Base-by-base conservation (phyloP, 2,797 vertebrate genomes). In the Tapirus indicus region DNA sequence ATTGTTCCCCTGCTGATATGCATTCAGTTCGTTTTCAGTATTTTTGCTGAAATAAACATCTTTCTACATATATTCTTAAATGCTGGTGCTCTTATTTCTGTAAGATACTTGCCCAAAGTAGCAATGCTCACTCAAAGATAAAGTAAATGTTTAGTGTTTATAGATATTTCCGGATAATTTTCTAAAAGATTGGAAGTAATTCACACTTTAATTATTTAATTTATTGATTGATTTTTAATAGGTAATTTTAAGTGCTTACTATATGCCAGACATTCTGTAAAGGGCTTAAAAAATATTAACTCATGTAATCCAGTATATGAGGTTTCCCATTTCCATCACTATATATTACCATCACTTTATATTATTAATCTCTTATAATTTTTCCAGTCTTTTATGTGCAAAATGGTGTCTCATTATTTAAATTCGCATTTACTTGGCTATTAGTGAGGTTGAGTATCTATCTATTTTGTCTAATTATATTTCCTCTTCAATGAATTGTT, bases 71-170 rank as follows among this genome's bases (percentile, higher is more conserved):
- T 52, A 64, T 84, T 96, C 23, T 85, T 90, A 91, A 88, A 71
- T 32, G 35, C 0, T 18, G 0, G 4, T 62, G 16, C 16, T 86
- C n/a, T 95, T 90, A 56, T 83, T 88, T 88, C n/a, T 72, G 14
- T 54, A 80, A 68, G 5, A 16, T 84, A 38, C 52, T 94, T 82
- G 11, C n/a, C 12, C 64, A 96, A 94, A 91, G 29, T 69, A 69
- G 20, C 12, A 83, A 79, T 29, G 10, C 1, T 80, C 11, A 87
- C 66, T 94, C 62, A 93, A 74, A 90, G 56, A 6, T 75, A 72
- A 94, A 91, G 20, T 75, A 20, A 10, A 49, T 54, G 95, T 91
- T 95, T 83, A 88, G 58, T 80, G 25, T 88, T 94, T 79, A 27
- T n/a, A 77, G n/a, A 62, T 91, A 89, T 77, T 95, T 95, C 16